Base-by-base conservation (phyloP, 2,888 invertebrate species). In the Shargacucullia verbasci region DNA sequence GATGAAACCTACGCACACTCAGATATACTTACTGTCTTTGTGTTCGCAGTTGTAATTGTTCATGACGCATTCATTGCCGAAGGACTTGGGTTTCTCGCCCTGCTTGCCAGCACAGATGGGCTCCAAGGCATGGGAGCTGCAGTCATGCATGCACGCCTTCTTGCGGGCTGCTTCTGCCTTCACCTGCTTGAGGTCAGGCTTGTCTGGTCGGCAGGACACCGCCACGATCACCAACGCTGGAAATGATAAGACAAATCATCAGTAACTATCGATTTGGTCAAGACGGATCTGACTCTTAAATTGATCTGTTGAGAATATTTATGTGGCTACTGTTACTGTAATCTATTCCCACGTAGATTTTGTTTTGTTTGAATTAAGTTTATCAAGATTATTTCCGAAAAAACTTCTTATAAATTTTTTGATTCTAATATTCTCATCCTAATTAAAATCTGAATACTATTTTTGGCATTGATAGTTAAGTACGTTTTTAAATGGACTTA, bases 21-120 rank as follows among this genome's bases (percentile, higher is more conserved):
- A 15, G 5, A 7, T 29, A 29, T 50, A 91, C 95, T 94, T 84
- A 96, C 96, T 94, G 43, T 95, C 95, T 76, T 95, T 95, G 76
- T 95, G 91, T 78, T 96, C 96, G 85, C 96, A 96, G 76, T 96
- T 96, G 83, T 95, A 94, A 73, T 95, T 95, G 61, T 95, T 94
- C 86, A 96, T 86, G 41, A 95, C 95, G 80, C 96, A 96, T 64
- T 94, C 94, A 79, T 88, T 95, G 64, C 95, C 96, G 70, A 96
- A 96, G 0, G 95, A 95, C 79, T 95, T 84, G 81, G 95, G 78
- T 58, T 95, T 92, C 68, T 89, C 94, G 0, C 94, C 94, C 7
- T 94, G 92, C 79, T 95, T 95, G 59, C 95, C 95, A 1, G 94
- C 96, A 81, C 96, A 96, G 59, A 96, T 82, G 8, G 96, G 96